A percentile compares a stretch with the other conserved stretches of the same genome.
Conservation (phyloP, 2,113 vertebrate genomes). For the Parotia lawesii region DNA sequence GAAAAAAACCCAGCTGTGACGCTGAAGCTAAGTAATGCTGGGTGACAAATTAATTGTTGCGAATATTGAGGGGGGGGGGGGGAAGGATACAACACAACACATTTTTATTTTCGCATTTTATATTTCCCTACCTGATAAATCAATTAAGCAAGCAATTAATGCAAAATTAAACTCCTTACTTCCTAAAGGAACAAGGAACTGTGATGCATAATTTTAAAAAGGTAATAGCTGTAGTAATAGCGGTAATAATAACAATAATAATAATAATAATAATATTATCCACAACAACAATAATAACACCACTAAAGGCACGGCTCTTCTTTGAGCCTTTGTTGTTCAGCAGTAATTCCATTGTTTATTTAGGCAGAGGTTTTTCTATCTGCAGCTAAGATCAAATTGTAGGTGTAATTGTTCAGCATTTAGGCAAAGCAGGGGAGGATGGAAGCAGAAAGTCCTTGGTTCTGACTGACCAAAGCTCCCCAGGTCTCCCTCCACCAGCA, state of each 20-base stretch:
- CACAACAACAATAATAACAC: conserved; percentile 4
- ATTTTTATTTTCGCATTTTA: neutral
- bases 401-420: conserved; percentile 62
- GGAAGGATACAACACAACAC: too few species aligned
- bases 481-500: conserved; percentile 25
- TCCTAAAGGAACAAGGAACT: neutral
- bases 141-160: conserved; percentile 32
- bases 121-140: conserved; percentile 37
- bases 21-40: neutral
- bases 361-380: conserved; percentile 68
- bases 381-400: conserved; percentile 67
- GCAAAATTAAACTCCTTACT: conserved; percentile 28
- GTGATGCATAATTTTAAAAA: conserved; percentile 1
- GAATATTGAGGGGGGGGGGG: neutral
- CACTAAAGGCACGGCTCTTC: conserved; percentile 22
- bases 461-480: conserved; percentile 63
- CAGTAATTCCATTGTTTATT: conserved; percentile 66
- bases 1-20: neutral
- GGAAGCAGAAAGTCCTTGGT: conserved; percentile 51
- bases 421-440: conserved; percentile 44
- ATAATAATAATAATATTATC: neutral
- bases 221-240: neutral
- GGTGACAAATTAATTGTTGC: neutral
- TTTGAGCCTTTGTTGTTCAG: conserved; percentile 32
- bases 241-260: neutral